Base-by-base conservation (phyloP, 2,888 invertebrate species). In the Oligia latruncula region DNA sequence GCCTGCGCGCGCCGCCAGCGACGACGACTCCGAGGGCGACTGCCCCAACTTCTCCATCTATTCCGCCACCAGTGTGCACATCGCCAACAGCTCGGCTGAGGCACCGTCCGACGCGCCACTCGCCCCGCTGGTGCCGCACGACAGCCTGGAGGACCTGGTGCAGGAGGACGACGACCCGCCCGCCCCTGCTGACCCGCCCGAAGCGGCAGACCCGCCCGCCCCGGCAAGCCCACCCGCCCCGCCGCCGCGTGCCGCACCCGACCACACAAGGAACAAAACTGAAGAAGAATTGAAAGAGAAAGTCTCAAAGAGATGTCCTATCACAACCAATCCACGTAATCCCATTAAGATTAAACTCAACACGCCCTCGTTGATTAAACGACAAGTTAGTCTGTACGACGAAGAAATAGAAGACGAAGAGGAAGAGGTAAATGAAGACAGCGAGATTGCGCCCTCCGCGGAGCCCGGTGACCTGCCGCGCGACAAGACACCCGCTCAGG, bases 1-100 rank as follows among this genome's bases (percentile, higher is more conserved):
- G 81, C 76, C 83, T 5, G 83, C 76, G 67, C 92, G 93, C 80
- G 93, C 92, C 73, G 93, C 94, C 70, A 97, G 97, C 81, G 95
- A 96, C 82, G 95, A 95, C 23, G 95, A 95, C 73, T 97, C 97
- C 35, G 97, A 97, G 77, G 98, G 98, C 1, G 98, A 98, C 89
- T 98, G 98, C 93, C 98, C 98, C 8, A 98, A 98, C 94, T 98
- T 98, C 93, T 98, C 98, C 20, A 98, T 98, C 87, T 98, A 98
- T 94, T 98, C 98, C 0, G 98, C 98, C 15, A 98, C 98, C 89
- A 98, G 98, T 82, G 98, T 98, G 91, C 98, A 98, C 87, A 97
- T 98, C 74, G 98, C 98, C 1, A 97, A 97, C 87, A 97, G 96
- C 82, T 23, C 87, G 49, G 90, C 88, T 52, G 89, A 90, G 35